Percentiles rank a stretch among this genome's conserved stretches.
phyloP scores from a whole-genome alignment of 2,797 vertebrate species.

The Prionace glauca region DNA sequence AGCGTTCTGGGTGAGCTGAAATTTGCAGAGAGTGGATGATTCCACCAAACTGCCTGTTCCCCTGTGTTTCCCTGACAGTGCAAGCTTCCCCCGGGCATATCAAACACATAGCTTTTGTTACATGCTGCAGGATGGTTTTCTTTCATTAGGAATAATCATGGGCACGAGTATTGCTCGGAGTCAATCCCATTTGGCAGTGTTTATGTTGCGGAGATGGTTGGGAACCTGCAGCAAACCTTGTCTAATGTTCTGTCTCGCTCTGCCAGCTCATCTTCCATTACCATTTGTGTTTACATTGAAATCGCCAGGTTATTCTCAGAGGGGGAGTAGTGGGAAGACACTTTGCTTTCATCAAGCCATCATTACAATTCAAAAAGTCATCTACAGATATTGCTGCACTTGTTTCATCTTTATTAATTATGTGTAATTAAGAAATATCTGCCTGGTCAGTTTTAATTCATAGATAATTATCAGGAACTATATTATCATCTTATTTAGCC shows the following conservation, averaged over 20 bases:
- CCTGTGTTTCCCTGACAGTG: background rate
- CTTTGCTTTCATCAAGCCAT: background rate
- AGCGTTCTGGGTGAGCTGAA: background rate
- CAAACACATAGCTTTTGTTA: background rate
- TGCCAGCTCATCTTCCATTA: background rate
- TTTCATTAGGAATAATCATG: background rate
- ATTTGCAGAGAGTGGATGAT: background rate
- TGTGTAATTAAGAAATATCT: background rate
- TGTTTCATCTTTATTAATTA: background rate
- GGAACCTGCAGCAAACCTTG: background rate
- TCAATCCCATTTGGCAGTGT: background rate
- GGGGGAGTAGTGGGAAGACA: background rate
- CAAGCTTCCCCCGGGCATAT: background rate
- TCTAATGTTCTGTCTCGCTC: background rate
- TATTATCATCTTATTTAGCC: background rate
- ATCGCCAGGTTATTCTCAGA: background rate
- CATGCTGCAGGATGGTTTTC: background rate
- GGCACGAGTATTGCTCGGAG: background rate
- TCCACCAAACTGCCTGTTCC: background rate
- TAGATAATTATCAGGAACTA: background rate
- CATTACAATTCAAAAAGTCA: background rate
- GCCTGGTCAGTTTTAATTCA: background rate
- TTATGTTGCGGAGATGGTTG: background rate
- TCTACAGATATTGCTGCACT: background rate
- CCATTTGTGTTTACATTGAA: background rate